Conservation (phyloP, 2,888 invertebrate genomes). For the Stegophylla sp. region DNA sequence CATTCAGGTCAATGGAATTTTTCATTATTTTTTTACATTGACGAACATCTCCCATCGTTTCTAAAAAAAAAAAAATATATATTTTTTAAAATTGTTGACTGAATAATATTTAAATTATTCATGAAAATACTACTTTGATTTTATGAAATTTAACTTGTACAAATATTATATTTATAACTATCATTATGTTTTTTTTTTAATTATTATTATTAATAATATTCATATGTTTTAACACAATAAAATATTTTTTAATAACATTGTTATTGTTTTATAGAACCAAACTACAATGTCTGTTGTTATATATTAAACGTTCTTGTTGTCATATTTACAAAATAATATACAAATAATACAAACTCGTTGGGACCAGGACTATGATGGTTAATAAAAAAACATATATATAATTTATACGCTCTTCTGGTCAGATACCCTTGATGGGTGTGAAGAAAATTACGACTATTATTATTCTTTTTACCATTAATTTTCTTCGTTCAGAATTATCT, state of each 20-base stretch:
- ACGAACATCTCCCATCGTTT: slow-evolving; percentile 26
- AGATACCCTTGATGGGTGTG: too few relatives aligned
- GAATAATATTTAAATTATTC: slow-evolving; percentile 6
- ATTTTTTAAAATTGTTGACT: slow-evolving; percentile 17
- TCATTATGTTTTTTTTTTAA: slow-evolving; percentile 17
- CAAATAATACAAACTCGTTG: too few relatives aligned
- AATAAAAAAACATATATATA: too few relatives aligned
- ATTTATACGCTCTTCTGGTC: too few relatives aligned
- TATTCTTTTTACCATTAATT: too few relatives aligned
- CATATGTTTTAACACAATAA: slow-evolving; percentile 38
- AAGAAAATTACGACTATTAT: too few relatives aligned
- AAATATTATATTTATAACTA: slow-evolving; percentile 6
- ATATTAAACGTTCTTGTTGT: background rate
- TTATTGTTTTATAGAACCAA: background rate
- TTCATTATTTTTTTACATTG: slow-evolving; percentile 60
- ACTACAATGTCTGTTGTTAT: background rate
- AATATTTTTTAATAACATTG: slow-evolving; percentile 28
- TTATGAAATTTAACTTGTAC: slow-evolving; percentile 4
- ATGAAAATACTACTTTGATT: slow-evolving; percentile 29
- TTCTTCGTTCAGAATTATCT: too few relatives aligned
- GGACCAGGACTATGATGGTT: too few relatives aligned
- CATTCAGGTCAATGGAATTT: slow-evolving; percentile 56
- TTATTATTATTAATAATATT: slow-evolving; percentile 18
- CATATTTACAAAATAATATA: background rate
- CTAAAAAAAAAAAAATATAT: slow-evolving; percentile 50